Percentiles rank a stretch among this genome's conserved stretches.
Evolutionary conservation across 30 jellyfish, hydroid and myxozoan species (phyloP).

Genomic region (Turritopsis rubra): DNA sequence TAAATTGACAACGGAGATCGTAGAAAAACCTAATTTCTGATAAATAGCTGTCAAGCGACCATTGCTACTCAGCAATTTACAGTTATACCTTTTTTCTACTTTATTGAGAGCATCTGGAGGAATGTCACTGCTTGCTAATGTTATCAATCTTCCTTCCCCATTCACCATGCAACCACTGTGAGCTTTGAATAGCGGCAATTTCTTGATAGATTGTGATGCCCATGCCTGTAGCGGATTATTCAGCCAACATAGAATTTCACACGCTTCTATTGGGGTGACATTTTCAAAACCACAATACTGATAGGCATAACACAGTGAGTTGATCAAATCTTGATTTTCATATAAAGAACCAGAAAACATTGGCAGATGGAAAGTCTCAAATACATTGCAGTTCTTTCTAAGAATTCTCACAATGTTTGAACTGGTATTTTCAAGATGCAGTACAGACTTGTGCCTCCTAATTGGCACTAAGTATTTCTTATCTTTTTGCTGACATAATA

Average conservation of each 20-base stretch:
- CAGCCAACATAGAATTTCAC: background rate
- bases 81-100: background rate
- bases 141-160: background rate
- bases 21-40: background rate
- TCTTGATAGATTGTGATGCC: background rate
- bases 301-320: background rate
- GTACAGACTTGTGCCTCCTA: constrained; percentile 1
- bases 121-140: background rate
- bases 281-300: background rate
- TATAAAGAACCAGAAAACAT: background rate
- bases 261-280: background rate
- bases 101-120: background rate
- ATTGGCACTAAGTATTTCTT: constrained; percentile 9
- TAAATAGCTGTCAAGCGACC: background rate
- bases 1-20: background rate
- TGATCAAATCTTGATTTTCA: background rate
- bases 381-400: background rate
- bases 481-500: background rate
- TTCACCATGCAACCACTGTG: background rate
- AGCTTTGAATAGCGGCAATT: background rate
- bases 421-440: background rate
- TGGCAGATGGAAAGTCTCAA: background rate
- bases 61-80: background rate
- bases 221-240: background rate
- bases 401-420: background rate